Percentiles rank a stretch among this genome's conserved stretches.
phyloP scores from a whole-genome alignment of 2,888 invertebrate genomes.

The Falcaria lacertinaria region DNA sequence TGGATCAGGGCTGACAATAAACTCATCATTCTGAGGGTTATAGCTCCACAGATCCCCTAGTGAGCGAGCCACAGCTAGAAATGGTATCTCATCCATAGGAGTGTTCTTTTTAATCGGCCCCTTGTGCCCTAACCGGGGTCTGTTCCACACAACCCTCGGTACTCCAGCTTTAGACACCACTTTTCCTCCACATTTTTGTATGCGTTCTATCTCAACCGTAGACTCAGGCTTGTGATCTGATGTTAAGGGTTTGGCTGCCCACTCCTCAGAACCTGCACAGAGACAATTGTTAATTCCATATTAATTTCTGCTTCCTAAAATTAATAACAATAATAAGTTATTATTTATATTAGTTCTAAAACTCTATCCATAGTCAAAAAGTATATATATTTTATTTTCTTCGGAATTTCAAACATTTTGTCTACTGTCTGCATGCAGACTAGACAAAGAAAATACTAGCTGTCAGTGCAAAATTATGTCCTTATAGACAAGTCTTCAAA shows the following conservation, averaged over 20 bases:
- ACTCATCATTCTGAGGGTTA: slow-evolving; percentile 93
- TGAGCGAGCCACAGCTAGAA: slow-evolving; percentile 96
- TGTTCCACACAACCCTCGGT: slow-evolving; percentile 97
- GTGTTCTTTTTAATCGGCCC: slow-evolving; percentile 95
- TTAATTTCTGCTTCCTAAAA: too few species aligned
- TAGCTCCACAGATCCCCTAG: slow-evolving; percentile 99
- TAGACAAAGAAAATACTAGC: too few species aligned
- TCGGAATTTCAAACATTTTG: too few species aligned
- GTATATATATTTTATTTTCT: too few species aligned
- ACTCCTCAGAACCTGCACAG: slow-evolving; percentile 81
- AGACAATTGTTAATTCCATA: too few species aligned
- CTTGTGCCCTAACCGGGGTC: slow-evolving; percentile 87
- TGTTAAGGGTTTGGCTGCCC: slow-evolving; percentile 91
- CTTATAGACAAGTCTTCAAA: too few species aligned
- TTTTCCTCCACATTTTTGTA: slow-evolving; percentile 90
- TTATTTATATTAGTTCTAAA: too few species aligned
- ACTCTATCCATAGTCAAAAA: too few species aligned
- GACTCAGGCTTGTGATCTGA: slow-evolving; percentile 98
- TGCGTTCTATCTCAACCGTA: slow-evolving; percentile 89
- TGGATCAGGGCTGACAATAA: slow-evolving; percentile 98
- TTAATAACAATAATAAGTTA: too few species aligned
- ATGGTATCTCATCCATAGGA: slow-evolving; percentile 95
- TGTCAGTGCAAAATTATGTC: too few species aligned
- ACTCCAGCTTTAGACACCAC: slow-evolving; percentile 88
- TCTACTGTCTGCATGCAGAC: too few species aligned